Base-by-base conservation (phyloP, 2,888 invertebrate species). In the Heliconius erato region DNA sequence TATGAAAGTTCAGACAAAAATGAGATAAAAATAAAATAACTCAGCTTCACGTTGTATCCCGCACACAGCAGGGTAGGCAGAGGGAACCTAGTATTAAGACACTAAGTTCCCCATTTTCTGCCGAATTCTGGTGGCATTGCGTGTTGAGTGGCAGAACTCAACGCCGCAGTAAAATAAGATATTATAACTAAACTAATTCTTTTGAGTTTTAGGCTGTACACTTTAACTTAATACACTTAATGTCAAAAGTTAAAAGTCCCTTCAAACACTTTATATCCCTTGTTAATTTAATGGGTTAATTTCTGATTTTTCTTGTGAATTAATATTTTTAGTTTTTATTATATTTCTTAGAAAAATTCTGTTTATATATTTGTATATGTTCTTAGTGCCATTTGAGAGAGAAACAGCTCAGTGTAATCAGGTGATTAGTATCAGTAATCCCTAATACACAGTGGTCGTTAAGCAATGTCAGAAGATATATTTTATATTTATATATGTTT, bases 361-460 rank as follows among this genome's bases (percentile, higher is more conserved):
- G 6, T n/a, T 7, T 32, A 23, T 16, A 32, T 3, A 69, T 32
- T 59, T 74, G 32, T 59, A 12, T 28, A 32, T 49, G 59, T 76
- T 32, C 19, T 32, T 67, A 67, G 28, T 12, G 28, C 44, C 54
- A 80, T 80, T 23, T n/a, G 84, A 79, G 78, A 72, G 49, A 68
- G 49, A 40, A 68, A 54, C 72, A 78, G 77, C 49, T 80, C 80
- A 40, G 77, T 67, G 68, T 80, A 80, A 82, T 79, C 80, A 77
- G 83, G 80, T 80, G 82, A 84, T 84, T 84, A 84, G 82, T 82
- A 74, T 80, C 74, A 69, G 82, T 69, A 84, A 74, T 80, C 74
- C 80, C 79, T 72, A 80, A 74, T 74, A 79, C 82, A 69, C 79
- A 28, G 35, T 80, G 80, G 82, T 80, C 82, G 76, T 84, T 84